phyloP scores from a whole-genome alignment of 2,113 vertebrate genomes.

The Odontesthes bonariensis region DNA sequence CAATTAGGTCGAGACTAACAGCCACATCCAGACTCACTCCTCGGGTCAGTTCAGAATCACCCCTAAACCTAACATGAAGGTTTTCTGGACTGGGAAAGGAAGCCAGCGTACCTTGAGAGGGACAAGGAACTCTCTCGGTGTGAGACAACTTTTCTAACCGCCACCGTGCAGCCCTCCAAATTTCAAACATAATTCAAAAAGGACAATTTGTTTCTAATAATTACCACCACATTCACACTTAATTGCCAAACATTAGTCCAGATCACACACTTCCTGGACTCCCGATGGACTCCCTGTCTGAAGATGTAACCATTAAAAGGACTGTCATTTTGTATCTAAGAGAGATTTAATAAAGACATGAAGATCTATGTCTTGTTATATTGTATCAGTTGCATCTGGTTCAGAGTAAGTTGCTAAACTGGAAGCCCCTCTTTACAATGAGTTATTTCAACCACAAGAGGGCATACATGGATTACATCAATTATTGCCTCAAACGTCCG shows the following conservation, averaged over 20 bases:
- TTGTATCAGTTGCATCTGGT: not conserved
- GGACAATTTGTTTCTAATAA: not conserved
- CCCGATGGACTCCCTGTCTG: not conserved
- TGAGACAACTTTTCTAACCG: no score
- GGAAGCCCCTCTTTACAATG: not conserved
- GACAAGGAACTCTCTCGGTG: no score
- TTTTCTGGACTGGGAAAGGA: no score
- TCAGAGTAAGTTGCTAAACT: not conserved
- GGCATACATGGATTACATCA: slow-evolving; percentile 28
- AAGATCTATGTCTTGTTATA: not conserved
- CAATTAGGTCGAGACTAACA: no score
- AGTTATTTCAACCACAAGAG: slow-evolving; percentile 59
- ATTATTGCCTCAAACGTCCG: not conserved
- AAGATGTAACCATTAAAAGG: not conserved
- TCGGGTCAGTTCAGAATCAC: no score
- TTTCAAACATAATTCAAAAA: no score
- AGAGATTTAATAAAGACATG: not conserved
- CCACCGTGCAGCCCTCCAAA: no score
- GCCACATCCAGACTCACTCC: no score
- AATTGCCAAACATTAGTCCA: not conserved
- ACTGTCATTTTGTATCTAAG: not conserved
- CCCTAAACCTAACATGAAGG: no score
- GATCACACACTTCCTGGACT: not conserved
- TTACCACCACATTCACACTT: not conserved
- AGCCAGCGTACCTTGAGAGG: no score